phyloP scores from a whole-genome alignment of 1,140 invertebrate species.

The Drosophila micromelanica region DNA sequence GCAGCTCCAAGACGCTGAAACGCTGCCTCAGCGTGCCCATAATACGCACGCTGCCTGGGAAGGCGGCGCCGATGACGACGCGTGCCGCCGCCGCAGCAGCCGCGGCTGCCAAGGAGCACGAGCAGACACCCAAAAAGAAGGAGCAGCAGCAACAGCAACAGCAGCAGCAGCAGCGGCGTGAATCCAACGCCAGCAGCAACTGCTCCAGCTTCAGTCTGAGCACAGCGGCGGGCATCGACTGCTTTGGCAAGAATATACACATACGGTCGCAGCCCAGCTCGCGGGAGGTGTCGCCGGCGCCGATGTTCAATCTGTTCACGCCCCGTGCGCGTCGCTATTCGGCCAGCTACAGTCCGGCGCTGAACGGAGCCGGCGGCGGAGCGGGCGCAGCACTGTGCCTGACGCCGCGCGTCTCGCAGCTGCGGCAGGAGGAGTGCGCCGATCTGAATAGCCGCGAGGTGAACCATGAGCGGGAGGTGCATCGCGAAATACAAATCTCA shows the following conservation, averaged over 20 bases:
- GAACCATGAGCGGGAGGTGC: conserved; percentile 94
- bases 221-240: conserved; percentile 42
- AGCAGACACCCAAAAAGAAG: conserved; percentile 71
- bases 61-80: conserved; percentile 69
- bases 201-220: conserved; percentile 29
- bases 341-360: conserved; percentile 90
- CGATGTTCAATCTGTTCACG: conserved; percentile 87
- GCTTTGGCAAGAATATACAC: conserved; percentile 66
- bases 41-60: conserved; percentile 86
- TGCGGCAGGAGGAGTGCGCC: conserved; percentile 94
- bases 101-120: conserved; percentile 62
- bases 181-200: conserved; percentile 20
- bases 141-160: neutral
- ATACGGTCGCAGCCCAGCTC: conserved; percentile 77
- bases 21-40: conserved; percentile 93
- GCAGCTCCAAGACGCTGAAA: conserved; percentile 87
- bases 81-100: conserved; percentile 85
- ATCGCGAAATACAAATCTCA: conserved; percentile 94
- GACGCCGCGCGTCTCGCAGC: conserved; percentile 92
- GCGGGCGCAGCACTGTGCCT: conserved; percentile 87
- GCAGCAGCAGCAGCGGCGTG: conserved; percentile 13
- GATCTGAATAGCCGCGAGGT: conserved; percentile 93
- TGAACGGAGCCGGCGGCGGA: conserved; percentile 39
- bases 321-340: conserved; percentile 91
- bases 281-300: conserved; percentile 76